Conservation (phyloP, 2,888 invertebrate species). For the Seira ritae region DNA sequence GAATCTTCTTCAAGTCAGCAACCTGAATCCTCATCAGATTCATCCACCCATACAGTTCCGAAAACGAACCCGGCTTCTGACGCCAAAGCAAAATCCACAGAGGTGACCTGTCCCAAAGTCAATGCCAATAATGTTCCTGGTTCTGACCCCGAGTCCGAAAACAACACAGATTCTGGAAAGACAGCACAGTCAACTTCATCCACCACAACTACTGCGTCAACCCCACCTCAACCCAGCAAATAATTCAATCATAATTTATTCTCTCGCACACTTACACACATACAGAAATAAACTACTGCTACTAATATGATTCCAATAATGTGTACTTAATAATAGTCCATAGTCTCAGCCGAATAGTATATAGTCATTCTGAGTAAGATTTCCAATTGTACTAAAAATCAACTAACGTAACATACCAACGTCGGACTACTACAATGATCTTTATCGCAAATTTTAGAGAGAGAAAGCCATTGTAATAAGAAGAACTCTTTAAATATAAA, state of each 20-base stretch:
- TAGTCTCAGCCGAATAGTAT: neutral
- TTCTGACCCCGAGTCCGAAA: neutral
- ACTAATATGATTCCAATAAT: neutral
- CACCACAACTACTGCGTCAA: constrained; percentile 4
- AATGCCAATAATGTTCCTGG: neutral
- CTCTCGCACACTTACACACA: too few species aligned
- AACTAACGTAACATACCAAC: too few species aligned
- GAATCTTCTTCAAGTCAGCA: neutral
- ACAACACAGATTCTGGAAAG: neutral
- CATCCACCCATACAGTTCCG: neutral
- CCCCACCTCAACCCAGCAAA: neutral
- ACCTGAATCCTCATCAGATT: neutral
- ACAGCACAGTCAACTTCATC: neutral
- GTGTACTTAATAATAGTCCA: neutral
- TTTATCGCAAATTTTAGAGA: too few species aligned
- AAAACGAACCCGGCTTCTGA: neutral
- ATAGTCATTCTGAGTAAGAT: neutral
- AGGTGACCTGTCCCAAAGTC: neutral
- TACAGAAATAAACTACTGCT: too few species aligned
- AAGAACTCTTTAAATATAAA: neutral
- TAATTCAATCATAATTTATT: neutral
- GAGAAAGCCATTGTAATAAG: too few species aligned
- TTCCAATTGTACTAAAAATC: too few species aligned
- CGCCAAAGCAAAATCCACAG: neutral
- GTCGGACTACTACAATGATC: too few species aligned